Base-by-base conservation (phyloP, 2,797 vertebrate genomes). In the Acrocephalus scirpaceus region DNA sequence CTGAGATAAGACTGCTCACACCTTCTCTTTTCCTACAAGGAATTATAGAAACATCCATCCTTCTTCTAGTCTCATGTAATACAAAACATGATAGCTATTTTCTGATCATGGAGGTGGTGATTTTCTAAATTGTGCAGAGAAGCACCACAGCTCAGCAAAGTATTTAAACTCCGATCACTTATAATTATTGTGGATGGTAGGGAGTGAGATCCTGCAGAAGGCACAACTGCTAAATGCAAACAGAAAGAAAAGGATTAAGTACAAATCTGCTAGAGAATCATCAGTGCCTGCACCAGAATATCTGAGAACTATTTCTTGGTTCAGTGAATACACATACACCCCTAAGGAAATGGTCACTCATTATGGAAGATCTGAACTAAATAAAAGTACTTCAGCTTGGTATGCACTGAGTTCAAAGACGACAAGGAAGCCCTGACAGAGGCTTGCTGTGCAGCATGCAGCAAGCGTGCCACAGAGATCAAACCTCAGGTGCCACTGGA, bases 401-500 rank as follows among this genome's bases (percentile, higher is more conserved):
- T 7, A 20, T n/a, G 21, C 42, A 47, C 30, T 3, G 42, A 85
- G 81, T n/a, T 65, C 54, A 67, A 36, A 84, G 83, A 45, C 14
- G 42, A 42, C 32, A 56, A 60, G 8, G 21, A 85, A 90, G 58
- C 36, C 70, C 36, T 5, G 26, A 40, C 6, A 53, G 83, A 60
- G 53, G 57, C 42, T 95, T 5, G 1, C 56, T 75, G 50, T 80
- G 69, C 65, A 58, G 78, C 2, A 1, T 73, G 71, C 54, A 70
- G 57, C 76, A 78, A 93, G 70, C 30, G 42, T 94, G 85, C 82
- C 87, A 81, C 92, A 86, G 77, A 95, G 88, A 86, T 77, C 92
- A 96, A 88, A 88, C 90, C 93, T 95, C 80, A 95, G 96, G 95
- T 96, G 96, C 90, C 78, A 47, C 88, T 94, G 92, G 95, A 95